Conservation (phyloP, 2,113 vertebrate species). For the Pseudolaguvia tuberculata region DNA sequence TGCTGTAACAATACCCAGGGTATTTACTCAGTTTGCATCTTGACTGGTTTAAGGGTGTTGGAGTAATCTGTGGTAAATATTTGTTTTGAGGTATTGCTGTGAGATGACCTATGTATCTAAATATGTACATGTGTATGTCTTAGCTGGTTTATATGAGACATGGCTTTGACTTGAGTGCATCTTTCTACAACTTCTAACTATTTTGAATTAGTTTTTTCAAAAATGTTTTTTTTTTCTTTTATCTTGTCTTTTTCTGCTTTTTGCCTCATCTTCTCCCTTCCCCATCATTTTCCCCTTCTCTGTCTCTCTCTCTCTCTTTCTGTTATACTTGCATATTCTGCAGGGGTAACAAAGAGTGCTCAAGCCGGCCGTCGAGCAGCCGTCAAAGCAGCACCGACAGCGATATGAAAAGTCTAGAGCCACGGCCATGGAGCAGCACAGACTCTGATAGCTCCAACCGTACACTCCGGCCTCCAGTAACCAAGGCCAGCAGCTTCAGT, state of each 20-base stretch:
- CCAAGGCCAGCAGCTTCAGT: constrained; percentile 99
- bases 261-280: neutral
- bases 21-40: constrained; percentile 19
- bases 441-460: constrained; percentile 92
- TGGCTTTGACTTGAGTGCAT: constrained; percentile 1
- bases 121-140: constrained; percentile 3
- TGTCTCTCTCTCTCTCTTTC: constrained; percentile 15
- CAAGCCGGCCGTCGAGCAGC: constrained; percentile 86
- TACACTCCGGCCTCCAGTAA: constrained; percentile 86
- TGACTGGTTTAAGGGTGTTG: constrained; percentile 16
- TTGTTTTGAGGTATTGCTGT: constrained; percentile 7
- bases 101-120: neutral
- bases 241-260: neutral
- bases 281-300: neutral
- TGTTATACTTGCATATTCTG: constrained; percentile 16
- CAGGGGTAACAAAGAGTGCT: constrained; percentile 86
- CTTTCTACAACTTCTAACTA: neutral
- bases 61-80: neutral
- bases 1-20: constrained; percentile 8
- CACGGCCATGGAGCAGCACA: constrained; percentile 97
- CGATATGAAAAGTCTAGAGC: constrained; percentile 91
- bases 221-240: constrained; percentile 1
- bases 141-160: neutral
- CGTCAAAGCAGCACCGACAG: constrained; percentile 98
- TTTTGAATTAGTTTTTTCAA: neutral